Evolutionary conservation across 2,888 invertebrate species (phyloP), one percentile per base, ranked within the genome.

Genomic region (Lasioglossum oenotherae): DNA sequence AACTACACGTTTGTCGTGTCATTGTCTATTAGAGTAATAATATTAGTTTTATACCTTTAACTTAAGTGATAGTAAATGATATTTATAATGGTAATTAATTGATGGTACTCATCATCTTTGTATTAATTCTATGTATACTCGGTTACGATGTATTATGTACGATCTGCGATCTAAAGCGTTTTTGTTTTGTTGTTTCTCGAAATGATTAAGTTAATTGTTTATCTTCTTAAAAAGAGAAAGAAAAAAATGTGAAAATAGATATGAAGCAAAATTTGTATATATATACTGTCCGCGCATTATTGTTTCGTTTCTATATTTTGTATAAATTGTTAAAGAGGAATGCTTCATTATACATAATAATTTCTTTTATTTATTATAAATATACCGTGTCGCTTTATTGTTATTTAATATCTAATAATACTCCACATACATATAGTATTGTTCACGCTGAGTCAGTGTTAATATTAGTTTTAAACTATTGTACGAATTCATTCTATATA

Each of bases 11-110:
- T 78, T 82, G 77, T 80, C 74, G 53, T 85, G 85, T 89, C 84
- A 84, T 80, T 85, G 69, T 77, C 72, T 88, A 86, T 78, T 85
- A 85, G 80, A 81, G 69, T 75, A 80, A 81, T 81, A 87, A 67
- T 38, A 57, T 90, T 90, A 80, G 82, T 88, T 88, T 82, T 83
- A 85, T 83, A 86, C 81, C 78, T 83, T 86, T 84, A 77, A 76
- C 84, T 86, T 88, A 88, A 88, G 83, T 67, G 84, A 82, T 77
- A 81, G 67, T 77, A 78, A 88, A 82, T 80, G 73, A 83, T 75
- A 85, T 89, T 82, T 88, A 88, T 89, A 86, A 85, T 75, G 73
- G 74, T 87, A 76, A 83, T 81, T 81, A 74, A 74, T 74, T 77
- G 79, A 81, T 84, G 73, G 77, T 72, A 81, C 78, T 87, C 74